Evolutionary conservation across 2,888 invertebrate genomes (phyloP).

Genomic region (Thysanoteuthis rhombus): DNA sequence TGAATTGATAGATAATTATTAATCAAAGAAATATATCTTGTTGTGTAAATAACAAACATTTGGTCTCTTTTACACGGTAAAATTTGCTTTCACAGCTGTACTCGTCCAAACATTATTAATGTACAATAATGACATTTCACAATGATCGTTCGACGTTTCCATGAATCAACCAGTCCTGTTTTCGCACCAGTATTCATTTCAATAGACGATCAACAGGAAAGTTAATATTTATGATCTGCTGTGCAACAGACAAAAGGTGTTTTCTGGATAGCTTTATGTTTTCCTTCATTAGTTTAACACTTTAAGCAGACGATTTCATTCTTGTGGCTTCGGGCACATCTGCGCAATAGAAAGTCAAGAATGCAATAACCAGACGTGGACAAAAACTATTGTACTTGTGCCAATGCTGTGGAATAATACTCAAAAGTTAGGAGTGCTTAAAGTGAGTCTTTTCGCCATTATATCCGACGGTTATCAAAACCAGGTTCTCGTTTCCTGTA

Average conservation of each 20-base stretch:
- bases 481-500: too few species aligned
- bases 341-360: not conserved
- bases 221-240: not conserved
- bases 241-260: not conserved
- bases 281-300: not conserved
- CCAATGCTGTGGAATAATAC: not conserved
- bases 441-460: not conserved
- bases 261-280: not conserved
- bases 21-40: too few species aligned
- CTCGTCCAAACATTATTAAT: not conserved
- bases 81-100: not conserved
- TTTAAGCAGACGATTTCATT: not conserved
- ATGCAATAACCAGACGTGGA: not conserved
- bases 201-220: not conserved
- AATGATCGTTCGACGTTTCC: not conserved
- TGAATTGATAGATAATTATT: too few species aligned
- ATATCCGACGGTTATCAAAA: not conserved
- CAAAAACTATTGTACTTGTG: not conserved
- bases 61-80: not conserved
- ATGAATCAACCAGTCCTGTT: not conserved
- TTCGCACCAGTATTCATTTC: not conserved
- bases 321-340: not conserved
- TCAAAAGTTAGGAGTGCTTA: not conserved
- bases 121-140: not conserved
- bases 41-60: not conserved